These are phyloP conservation scores for Sciurus carolinensis DNA, from an alignment of 2,797 vertebrate species.

Conservation along the genomic window DNA sequence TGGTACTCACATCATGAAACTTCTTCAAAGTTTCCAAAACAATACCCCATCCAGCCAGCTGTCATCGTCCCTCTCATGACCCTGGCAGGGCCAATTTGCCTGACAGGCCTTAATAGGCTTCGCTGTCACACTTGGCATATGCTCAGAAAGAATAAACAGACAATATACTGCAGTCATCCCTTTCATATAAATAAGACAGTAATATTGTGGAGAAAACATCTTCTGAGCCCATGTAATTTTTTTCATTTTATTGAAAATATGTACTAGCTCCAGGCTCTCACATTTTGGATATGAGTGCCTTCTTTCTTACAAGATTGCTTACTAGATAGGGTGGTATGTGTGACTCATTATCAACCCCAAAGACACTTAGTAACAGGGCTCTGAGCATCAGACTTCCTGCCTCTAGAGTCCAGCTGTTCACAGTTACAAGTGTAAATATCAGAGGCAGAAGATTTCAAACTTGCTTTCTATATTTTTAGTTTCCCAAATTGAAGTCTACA, in stretches of 20 bases:
- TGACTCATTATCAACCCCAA: constrained; percentile 61
- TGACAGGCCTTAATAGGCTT: constrained; percentile 57
- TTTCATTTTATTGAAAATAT: constrained; percentile 66
- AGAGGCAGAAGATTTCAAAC: constrained; percentile 21
- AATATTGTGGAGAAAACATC: constrained; percentile 23
- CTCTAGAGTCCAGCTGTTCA: constrained; percentile 43
- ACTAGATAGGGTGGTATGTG: neutral
- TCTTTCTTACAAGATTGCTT: constrained; percentile 40
- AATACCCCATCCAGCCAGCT: neutral
- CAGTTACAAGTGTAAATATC: constrained; percentile 46
- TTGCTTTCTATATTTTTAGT: constrained; percentile 46
- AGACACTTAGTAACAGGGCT: constrained; percentile 2
- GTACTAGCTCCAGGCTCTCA: constrained; percentile 1
- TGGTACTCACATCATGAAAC: neutral
- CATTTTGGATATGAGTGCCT: constrained; percentile 46
- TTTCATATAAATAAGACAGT: constrained; percentile 65
- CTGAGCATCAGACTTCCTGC: constrained; percentile 44
- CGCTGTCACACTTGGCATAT: neutral
- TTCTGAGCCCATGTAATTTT: constrained; percentile 44
- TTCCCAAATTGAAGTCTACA: constrained; percentile 14
- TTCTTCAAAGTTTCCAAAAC: constrained; percentile 54
- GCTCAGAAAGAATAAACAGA: constrained; percentile 54
- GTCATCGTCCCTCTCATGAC: neutral
- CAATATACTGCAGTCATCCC: neutral
- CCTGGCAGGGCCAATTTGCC: constrained; percentile 20